These are phyloP conservation scores for Elephantulus edwardii DNA, from an alignment of 2,113 vertebrate genomes.

Conservation along the genomic window DNA sequence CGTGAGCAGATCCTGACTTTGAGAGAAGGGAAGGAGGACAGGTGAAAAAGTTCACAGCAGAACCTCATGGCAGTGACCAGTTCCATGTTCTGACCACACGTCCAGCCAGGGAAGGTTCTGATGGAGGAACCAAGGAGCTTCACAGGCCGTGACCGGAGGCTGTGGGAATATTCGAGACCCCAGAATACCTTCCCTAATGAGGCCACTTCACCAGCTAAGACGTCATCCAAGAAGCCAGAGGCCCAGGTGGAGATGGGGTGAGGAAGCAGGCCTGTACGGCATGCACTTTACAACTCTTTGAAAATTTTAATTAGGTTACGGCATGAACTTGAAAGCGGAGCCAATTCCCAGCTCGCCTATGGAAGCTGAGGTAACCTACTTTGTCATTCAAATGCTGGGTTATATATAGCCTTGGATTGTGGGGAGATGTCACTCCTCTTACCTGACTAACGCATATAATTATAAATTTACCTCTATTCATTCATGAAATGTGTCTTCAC, in stretches of 20 bases:
- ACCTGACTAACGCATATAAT: constrained; percentile 78
- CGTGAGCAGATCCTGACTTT: not conserved
- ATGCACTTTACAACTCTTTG: constrained; percentile 54
- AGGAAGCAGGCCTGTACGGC: not conserved
- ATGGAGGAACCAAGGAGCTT: not conserved
- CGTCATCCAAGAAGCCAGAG: constrained; percentile 18
- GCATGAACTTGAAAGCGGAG: constrained; percentile 65
- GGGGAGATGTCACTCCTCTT: constrained; percentile 75
- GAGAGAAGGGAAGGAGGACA: not conserved
- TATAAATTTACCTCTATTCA: constrained; percentile 80
- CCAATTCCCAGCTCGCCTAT: constrained; percentile 56
- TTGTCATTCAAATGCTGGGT: constrained; percentile 75
- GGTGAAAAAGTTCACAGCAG: not conserved
- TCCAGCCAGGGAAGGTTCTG: not conserved
- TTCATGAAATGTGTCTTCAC: constrained; percentile 80
- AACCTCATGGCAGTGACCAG: not conserved
- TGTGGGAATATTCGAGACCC: fast-evolving
- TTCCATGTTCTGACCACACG: not conserved
- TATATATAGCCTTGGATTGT: constrained; percentile 75
- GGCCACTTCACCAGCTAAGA: not conserved
- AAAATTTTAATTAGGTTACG: constrained; percentile 70
- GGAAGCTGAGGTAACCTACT: constrained; percentile 76
- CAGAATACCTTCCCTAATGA: not conserved
- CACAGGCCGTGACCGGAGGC: not conserved
- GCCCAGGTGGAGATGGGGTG: not conserved